phyloP scores from a whole-genome alignment of 2,797 vertebrate genomes.

The Enteromius paludinosus region DNA sequence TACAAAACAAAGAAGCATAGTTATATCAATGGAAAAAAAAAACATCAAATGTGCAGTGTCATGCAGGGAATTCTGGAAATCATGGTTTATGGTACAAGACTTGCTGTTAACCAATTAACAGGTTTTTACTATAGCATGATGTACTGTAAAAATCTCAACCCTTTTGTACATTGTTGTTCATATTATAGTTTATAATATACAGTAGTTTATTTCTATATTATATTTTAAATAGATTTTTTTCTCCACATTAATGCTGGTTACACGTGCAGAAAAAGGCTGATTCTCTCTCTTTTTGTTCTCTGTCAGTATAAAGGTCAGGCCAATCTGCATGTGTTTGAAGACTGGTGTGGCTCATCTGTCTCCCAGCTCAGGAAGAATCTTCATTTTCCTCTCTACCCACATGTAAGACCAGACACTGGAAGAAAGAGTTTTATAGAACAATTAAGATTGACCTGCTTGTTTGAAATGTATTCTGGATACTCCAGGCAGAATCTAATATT shows the following conservation, averaged over 20 bases:
- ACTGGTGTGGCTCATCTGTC: constrained; percentile 86
- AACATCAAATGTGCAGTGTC: too few relatives aligned
- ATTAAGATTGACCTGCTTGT: neutral
- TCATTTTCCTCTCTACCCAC: constrained; percentile 86
- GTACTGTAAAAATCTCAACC: neutral
- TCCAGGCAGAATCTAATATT: neutral
- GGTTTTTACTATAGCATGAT: neutral
- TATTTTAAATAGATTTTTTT: neutral
- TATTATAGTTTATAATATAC: neutral
- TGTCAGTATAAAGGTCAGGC: constrained; percentile 84
- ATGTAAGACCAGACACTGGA: constrained; percentile 73
- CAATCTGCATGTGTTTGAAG: constrained; percentile 88
- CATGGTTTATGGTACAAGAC: neutral
- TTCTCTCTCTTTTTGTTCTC: constrained; percentile 15
- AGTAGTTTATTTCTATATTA: neutral
- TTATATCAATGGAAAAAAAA: too few relatives aligned
- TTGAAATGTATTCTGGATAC: neutral
- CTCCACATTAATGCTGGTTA: neutral
- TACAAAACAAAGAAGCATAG: too few relatives aligned
- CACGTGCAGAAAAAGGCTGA: neutral
- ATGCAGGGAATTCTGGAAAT: neutral
- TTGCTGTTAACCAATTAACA: neutral
- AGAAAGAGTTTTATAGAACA: neutral
- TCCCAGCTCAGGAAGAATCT: constrained; percentile 83
- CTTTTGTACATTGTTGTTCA: neutral